Evolutionary conservation across 2,888 invertebrate species (phyloP).

Genomic region (Biston stratarius): DNA sequence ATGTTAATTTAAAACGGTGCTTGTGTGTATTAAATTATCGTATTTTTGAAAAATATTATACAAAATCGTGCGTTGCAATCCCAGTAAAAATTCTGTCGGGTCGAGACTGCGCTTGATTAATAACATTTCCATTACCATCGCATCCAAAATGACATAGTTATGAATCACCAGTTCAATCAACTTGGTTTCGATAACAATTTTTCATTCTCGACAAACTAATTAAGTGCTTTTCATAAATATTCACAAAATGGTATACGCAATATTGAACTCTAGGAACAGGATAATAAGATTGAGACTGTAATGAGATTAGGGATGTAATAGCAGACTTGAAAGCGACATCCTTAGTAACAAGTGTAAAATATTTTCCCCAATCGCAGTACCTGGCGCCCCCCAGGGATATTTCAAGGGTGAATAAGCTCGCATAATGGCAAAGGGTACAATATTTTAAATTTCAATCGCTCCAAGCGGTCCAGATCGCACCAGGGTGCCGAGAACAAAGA

Average conservation of each 20-base stretch:
- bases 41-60: no score
- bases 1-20: no score
- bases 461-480: constrained; percentile 80
- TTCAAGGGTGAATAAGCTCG: constrained; percentile 87
- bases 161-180: constrained; percentile 84
- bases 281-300: constrained; percentile 55
- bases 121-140: constrained; percentile 78
- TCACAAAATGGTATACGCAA: constrained; percentile 53
- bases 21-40: background rate
- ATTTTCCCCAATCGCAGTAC: constrained; percentile 86
- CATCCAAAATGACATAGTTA: constrained; percentile 85
- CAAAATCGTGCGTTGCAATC: constrained; percentile 66
- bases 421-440: constrained; percentile 87
- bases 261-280: constrained; percentile 57
- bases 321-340: constrained; percentile 80
- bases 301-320: constrained; percentile 59
- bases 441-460: constrained; percentile 87
- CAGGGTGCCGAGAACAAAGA: constrained; percentile 80
- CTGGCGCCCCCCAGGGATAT: constrained; percentile 86
- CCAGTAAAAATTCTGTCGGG: constrained; percentile 61
- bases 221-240: constrained; percentile 85
- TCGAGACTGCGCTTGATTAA: constrained; percentile 73
- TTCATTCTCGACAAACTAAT: constrained; percentile 86
- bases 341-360: constrained; percentile 87
- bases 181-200: constrained; percentile 85